Conservation (phyloP, 1,140 invertebrate species). For the Drosophila sp. region DNA sequence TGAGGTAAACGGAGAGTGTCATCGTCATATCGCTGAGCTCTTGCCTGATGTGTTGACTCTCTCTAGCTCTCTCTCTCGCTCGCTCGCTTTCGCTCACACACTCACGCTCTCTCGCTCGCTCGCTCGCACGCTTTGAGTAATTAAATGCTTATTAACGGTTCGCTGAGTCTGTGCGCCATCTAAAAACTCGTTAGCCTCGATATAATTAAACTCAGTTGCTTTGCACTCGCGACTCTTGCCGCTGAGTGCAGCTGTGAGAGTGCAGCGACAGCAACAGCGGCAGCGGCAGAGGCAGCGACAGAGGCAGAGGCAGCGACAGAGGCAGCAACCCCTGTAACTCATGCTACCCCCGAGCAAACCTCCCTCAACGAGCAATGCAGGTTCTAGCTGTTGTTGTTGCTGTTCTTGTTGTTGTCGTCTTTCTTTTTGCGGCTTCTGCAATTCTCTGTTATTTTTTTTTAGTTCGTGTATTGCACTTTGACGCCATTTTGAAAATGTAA, state of each 20-base stretch:
- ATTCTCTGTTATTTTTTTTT: constrained; percentile 12
- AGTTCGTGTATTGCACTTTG: constrained; percentile 57
- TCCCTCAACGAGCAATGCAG: neutral
- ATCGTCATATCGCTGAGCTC: constrained; percentile 32
- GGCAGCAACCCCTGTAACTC: constrained; percentile 37
- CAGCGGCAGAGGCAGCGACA: constrained; percentile 17
- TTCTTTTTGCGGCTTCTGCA: constrained; percentile 51
- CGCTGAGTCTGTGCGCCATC: constrained; percentile 66
- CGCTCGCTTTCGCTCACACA: constrained; percentile 10
- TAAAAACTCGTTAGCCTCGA: constrained; percentile 73
- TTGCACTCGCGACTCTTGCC: constrained; percentile 25
- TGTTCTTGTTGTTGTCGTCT: constrained; percentile 37
- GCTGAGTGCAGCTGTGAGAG: constrained; percentile 35
- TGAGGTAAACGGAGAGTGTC: constrained; percentile 33
- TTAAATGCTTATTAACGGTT: constrained; percentile 84
- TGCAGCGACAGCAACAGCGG: constrained; percentile 24
- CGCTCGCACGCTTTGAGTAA: constrained; percentile 62
- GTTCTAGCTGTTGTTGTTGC: constrained; percentile 8
- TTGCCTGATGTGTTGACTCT: constrained; percentile 19
- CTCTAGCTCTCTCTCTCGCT: too few species aligned
- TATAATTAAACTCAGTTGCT: constrained; percentile 76
- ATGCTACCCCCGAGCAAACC: constrained; percentile 16
- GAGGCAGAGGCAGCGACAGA: constrained; percentile 12
- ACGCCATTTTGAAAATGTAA: constrained; percentile 77
- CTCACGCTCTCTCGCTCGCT: constrained; percentile 16